Conservation (phyloP, 2,888 invertebrate species). For the Brachycybe producta region DNA sequence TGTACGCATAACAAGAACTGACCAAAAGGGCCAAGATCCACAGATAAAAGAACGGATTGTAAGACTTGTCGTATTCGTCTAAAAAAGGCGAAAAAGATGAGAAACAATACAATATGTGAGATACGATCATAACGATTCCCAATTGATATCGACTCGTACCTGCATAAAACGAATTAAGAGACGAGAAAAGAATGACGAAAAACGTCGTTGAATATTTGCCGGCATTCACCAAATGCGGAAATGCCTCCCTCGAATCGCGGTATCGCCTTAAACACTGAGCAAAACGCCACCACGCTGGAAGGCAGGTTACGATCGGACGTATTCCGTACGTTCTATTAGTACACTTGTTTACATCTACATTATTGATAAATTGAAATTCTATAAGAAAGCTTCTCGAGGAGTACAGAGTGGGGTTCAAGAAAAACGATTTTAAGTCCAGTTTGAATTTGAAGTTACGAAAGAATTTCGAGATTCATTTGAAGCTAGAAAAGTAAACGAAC, state of each 20-base stretch:
- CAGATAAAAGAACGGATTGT: slow-evolving; percentile 73
- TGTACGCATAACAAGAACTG: slow-evolving; percentile 87
- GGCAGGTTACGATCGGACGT: slow-evolving; percentile 70
- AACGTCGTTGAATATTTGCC: slow-evolving; percentile 97
- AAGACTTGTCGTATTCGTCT: slow-evolving; percentile 47
- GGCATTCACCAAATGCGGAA: slow-evolving; percentile 94
- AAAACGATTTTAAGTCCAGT: too few relatives aligned
- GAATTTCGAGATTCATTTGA: too few relatives aligned
- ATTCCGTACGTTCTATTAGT: slow-evolving; percentile 58
- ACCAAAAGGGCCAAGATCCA: slow-evolving; percentile 71
- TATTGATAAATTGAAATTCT: slow-evolving; percentile 19
- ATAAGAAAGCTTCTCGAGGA: too few relatives aligned
- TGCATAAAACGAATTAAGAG: slow-evolving; percentile 51
- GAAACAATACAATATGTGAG: not conserved
- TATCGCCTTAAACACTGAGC: slow-evolving; percentile 93
- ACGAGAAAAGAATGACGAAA: slow-evolving; percentile 76
- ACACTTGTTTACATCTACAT: slow-evolving; percentile 47
- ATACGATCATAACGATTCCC: not conserved
- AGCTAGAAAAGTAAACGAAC: too few relatives aligned
- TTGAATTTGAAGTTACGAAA: too few relatives aligned
- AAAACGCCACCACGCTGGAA: slow-evolving; percentile 97
- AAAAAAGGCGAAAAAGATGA: slow-evolving; percentile 15
- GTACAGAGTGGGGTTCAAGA: too few relatives aligned
- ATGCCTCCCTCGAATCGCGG: slow-evolving; percentile 79
- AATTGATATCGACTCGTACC: slow-evolving; percentile 35